Conservation (phyloP, 2,888 invertebrate genomes). For the Sisyra terminalis region DNA sequence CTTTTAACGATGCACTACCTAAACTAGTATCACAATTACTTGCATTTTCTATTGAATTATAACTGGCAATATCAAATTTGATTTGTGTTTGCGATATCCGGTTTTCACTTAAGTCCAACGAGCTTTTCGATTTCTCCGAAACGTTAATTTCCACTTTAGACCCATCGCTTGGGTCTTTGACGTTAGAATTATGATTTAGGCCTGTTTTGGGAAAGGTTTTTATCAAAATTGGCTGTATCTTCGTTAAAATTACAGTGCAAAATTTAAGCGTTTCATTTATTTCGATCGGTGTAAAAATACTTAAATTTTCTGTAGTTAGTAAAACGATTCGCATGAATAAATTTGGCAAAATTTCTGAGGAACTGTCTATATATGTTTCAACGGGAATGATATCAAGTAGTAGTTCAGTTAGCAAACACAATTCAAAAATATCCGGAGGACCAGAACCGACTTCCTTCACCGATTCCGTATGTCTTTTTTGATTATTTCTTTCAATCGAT, state of each 20-base stretch:
- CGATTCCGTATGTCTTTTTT: constrained; percentile 12
- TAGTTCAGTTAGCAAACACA: constrained; percentile 57
- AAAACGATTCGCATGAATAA: constrained; percentile 49
- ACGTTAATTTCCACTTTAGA: background rate
- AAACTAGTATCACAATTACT: background rate
- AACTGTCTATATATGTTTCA: constrained; percentile 61
- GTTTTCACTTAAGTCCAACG: background rate
- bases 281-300: constrained; percentile 37
- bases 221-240: constrained; percentile 50
- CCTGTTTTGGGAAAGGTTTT: constrained; percentile 10
- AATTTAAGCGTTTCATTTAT: constrained; percentile 46
- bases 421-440: constrained; percentile 45
- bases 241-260: constrained; percentile 54
- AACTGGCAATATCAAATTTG: background rate
- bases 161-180: background rate
- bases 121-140: constrained; percentile 8
- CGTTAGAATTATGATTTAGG: background rate
- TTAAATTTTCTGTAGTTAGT: constrained; percentile 38
- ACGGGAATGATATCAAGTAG: constrained; percentile 56
- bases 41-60: background rate
- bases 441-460: constrained; percentile 41
- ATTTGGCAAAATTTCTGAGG: constrained; percentile 61
- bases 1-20: constrained; percentile 12
- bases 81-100: background rate
- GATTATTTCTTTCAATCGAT: constrained; percentile 14